Evolutionary conservation across 35 echinoderm and acorn worm species (phyloP).

Genomic region (Heliocidaris tuberculata): DNA sequence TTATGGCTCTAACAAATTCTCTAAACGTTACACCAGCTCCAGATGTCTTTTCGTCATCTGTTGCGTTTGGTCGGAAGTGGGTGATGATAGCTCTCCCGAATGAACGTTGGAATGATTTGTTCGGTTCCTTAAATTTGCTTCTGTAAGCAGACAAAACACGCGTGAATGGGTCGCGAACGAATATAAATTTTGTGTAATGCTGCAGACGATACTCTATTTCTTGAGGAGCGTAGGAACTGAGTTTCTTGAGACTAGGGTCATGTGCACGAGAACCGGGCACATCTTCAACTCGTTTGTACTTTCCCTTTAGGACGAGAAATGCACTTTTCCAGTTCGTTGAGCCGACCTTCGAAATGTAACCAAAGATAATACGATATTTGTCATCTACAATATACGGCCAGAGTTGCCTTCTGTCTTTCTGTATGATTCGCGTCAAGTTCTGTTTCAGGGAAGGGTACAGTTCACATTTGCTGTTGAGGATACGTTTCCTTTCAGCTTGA

Average conservation of each 20-base stretch:
- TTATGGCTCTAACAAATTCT: conserved; percentile 76
- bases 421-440: conserved; percentile 64
- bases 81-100: conserved; percentile 61
- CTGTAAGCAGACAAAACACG: conserved; percentile 85
- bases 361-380: conserved; percentile 69
- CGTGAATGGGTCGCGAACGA: conserved; percentile 83
- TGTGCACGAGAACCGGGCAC: conserved; percentile 66
- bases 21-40: conserved; percentile 66
- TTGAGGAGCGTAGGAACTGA: conserved; percentile 57
- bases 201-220: conserved; percentile 77
- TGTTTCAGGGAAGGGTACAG: too few species aligned
- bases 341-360: conserved; percentile 73
- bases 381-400: conserved; percentile 88
- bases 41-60: conserved; percentile 42
- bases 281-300: conserved; percentile 85
- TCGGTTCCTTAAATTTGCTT: conserved; percentile 70
- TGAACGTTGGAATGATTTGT: conserved; percentile 49
- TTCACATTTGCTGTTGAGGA: too few species aligned
- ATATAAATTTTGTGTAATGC: conserved; percentile 87
- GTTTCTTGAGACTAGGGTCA: conserved; percentile 65
- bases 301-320: conserved; percentile 83
- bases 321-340: conserved; percentile 98
- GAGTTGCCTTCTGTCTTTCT: conserved; percentile 57
- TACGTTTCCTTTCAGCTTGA: too few species aligned
- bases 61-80: conserved; percentile 63